These are phyloP conservation scores for Myathropa florea DNA, from an alignment of 2,888 invertebrate species.

Conservation along the genomic window DNA sequence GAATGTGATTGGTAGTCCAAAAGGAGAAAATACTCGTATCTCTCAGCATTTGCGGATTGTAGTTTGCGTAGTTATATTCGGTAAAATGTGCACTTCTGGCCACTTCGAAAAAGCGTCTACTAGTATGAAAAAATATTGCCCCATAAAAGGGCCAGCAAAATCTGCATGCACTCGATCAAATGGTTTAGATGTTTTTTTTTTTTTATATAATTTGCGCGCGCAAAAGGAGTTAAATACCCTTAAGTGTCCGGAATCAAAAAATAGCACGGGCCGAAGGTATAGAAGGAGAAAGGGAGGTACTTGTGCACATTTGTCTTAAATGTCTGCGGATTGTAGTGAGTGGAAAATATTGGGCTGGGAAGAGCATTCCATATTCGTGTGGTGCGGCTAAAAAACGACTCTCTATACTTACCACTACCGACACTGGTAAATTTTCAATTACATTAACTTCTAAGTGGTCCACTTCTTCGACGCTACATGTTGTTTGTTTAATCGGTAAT, in stretches of 20 bases:
- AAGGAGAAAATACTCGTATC: slow-evolving; percentile 51
- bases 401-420: neutral
- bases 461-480: neutral
- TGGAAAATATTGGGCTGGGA: too few relatives aligned
- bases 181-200: slow-evolving; percentile 3
- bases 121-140: slow-evolving; percentile 4
- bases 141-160: slow-evolving; percentile 12
- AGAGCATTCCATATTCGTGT: too few relatives aligned
- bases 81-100: slow-evolving; percentile 39
- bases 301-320: too few relatives aligned
- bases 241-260: slow-evolving; percentile 49
- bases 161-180: slow-evolving; percentile 16
- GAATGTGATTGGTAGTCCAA: slow-evolving; percentile 46
- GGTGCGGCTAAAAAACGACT: too few relatives aligned
- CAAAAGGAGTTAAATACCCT: too few relatives aligned
- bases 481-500: slow-evolving; percentile 33
- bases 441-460: neutral
- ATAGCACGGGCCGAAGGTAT: too few relatives aligned
- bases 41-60: slow-evolving; percentile 55
- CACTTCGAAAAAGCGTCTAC: slow-evolving; percentile 12
- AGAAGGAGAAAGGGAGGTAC: too few relatives aligned
- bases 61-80: slow-evolving; percentile 59
- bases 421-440: neutral
- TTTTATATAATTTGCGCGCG: too few relatives aligned
- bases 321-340: too few relatives aligned